Conservation (phyloP, 53 echinoderm and acorn worm genomes). For the Paracentrotus lividus region DNA sequence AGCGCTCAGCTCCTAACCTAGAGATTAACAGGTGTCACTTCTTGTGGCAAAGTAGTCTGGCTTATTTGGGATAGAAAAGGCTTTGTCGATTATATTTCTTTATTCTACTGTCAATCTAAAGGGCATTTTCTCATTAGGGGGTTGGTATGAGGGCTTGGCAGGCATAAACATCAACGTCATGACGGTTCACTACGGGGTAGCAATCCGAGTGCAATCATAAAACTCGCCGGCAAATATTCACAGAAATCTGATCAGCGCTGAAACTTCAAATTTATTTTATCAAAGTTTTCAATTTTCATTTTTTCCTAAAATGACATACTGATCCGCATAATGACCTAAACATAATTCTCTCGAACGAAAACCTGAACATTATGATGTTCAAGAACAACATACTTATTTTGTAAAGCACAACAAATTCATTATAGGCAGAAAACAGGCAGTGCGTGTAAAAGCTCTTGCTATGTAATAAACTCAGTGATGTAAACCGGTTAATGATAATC, state of each 20-base stretch:
- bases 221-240: not conserved
- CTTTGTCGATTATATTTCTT: conserved; percentile 59
- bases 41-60: not conserved
- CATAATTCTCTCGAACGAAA: not conserved
- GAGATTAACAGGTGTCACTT: conserved; percentile 54
- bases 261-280: not conserved
- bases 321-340: not conserved
- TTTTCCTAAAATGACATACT: not conserved
- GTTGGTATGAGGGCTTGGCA: not conserved
- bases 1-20: conserved; percentile 11
- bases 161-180: conserved; percentile 2
- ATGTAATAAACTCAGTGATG: not conserved
- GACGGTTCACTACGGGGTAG: not conserved
- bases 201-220: not conserved
- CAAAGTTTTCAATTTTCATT: not conserved
- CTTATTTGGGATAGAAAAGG: conserved; percentile 46
- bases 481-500: conserved; percentile 25
- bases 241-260: not conserved
- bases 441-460: not conserved
- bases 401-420: not conserved
- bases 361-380: not conserved
- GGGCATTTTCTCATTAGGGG: conserved; percentile 28
- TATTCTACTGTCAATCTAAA: conserved; percentile 47
- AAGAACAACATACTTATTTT: not conserved
- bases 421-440: not conserved